A percentile compares a stretch with the other conserved stretches of the same genome.
Evolutionary conservation across 2,888 invertebrate genomes (phyloP).

Genomic region (Caradrina kadenii): DNA sequence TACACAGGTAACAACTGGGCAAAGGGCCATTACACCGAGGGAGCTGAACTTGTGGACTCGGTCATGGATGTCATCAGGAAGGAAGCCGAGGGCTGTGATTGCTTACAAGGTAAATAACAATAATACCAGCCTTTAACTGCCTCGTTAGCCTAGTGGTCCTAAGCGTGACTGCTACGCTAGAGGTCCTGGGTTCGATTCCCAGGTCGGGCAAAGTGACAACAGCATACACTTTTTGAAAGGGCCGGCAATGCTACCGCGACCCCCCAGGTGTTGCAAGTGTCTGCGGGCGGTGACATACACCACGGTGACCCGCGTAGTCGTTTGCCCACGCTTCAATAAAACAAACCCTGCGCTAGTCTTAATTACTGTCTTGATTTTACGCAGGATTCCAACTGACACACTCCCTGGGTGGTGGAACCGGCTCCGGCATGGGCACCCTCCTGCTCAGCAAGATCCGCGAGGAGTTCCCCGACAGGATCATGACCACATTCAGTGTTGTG

Average conservation of each 20-base stretch:
- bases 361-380: neutral
- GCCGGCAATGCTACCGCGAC: too few relatives aligned
- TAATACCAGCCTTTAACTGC: too few relatives aligned
- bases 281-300: too few relatives aligned
- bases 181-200: too few relatives aligned
- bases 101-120: constrained; percentile 90
- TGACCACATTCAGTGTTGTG: constrained; percentile 96
- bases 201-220: too few relatives aligned
- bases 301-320: too few relatives aligned
- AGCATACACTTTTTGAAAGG: too few relatives aligned
- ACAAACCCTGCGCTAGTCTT: too few relatives aligned
- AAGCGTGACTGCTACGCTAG: too few relatives aligned
- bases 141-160: too few relatives aligned
- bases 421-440: constrained; percentile 96
- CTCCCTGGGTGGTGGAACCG: constrained; percentile 97
- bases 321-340: too few relatives aligned
- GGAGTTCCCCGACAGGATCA: constrained; percentile 96
- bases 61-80: constrained; percentile 91
- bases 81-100: constrained; percentile 94
- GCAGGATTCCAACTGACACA: constrained; percentile 95
- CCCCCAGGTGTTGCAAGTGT: too few relatives aligned
- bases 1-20: constrained; percentile 76
- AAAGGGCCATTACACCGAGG: constrained; percentile 93
- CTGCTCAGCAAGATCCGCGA: constrained; percentile 97
- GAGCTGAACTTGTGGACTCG: constrained; percentile 92